Base-by-base conservation (phyloP, 2,888 invertebrate genomes). In the Mayetiola destructor region DNA sequence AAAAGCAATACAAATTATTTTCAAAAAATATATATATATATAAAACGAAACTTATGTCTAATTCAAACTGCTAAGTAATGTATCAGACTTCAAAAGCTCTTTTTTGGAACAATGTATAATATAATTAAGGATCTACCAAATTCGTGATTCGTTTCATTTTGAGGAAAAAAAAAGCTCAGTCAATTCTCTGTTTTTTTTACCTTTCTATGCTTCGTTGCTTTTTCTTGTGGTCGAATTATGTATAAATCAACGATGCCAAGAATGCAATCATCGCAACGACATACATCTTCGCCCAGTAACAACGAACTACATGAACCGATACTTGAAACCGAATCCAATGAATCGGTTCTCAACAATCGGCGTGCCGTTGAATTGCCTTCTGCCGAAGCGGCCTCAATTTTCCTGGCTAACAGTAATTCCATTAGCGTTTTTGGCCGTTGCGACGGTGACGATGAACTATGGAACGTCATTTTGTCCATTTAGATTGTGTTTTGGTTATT, bases 181-280 rank as follows among this genome's bases (percentile, higher is more conserved):
- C 6, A 32, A 29, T n/a, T n/a, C n/a, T n/a, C n/a, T n/a, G n/a
- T n/a, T n/a, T n/a, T n/a, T n/a, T 39, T 64, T 76, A 84, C 84
- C 84, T 84, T 84, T 74, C 77, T 82, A 63, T 75, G 74, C 61
- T 71, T 74, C 61, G 74, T 77, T 39, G 75, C 72, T 61, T 69
- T 70, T 62, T 77, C 79, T 53, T 71, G 71, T 56, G 79, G 77
- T 55, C 68, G 72, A 48, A 76, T 75, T 66, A 77, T 76, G 68
- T 85, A 84, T 62, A 81, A 77, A 74, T 88, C 88, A 62, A 82
- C 86, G 62, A 88, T 88, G 5, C 87, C 88, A 62, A 88, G 76
- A 60, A 88, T 73, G 64, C 88, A 88, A 70, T 89, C 88, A 68
- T 88, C 88, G 68, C 88, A 89, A 60, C 82, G 77, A 70, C 88